Evolutionary conservation across 2,888 invertebrate genomes (phyloP).

Genomic region (Tenthredo scrophulariae): DNA sequence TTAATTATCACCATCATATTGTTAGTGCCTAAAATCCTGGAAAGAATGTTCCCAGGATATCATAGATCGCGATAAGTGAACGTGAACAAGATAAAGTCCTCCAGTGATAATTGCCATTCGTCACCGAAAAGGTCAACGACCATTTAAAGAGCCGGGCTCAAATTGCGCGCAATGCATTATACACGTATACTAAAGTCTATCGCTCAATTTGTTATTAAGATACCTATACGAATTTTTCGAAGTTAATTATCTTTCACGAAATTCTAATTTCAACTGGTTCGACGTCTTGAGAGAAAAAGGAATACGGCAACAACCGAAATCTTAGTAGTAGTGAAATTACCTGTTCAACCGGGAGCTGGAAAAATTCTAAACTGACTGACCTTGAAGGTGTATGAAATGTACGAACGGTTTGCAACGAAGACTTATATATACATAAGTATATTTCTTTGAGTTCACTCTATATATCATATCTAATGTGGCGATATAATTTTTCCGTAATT

Average conservation of each 20-base stretch:
- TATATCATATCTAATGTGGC: background rate
- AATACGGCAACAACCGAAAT: background rate
- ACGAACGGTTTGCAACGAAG: background rate
- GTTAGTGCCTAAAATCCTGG: background rate
- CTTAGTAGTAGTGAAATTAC: background rate
- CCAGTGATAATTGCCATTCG: background rate
- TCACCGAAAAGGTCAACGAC: constrained; percentile 48
- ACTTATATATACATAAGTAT: background rate
- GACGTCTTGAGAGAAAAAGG: background rate
- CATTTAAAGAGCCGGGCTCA: background rate
- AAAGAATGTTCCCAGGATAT: background rate
- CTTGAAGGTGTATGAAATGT: constrained; percentile 33
- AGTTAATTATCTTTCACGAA: background rate
- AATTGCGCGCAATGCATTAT: background rate
- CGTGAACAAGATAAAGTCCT: background rate
- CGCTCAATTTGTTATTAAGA: background rate
- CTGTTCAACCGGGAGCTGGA: background rate
- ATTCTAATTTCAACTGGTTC: constrained; percentile 18
- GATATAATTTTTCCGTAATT: background rate
- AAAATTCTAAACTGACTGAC: constrained; percentile 4
- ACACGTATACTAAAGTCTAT: background rate
- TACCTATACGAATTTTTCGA: background rate
- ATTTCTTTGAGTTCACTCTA: background rate
- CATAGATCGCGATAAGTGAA: background rate
- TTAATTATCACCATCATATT: background rate